Conservation (phyloP, 1,140 invertebrate genomes). For the Hyles euphorbiae region DNA sequence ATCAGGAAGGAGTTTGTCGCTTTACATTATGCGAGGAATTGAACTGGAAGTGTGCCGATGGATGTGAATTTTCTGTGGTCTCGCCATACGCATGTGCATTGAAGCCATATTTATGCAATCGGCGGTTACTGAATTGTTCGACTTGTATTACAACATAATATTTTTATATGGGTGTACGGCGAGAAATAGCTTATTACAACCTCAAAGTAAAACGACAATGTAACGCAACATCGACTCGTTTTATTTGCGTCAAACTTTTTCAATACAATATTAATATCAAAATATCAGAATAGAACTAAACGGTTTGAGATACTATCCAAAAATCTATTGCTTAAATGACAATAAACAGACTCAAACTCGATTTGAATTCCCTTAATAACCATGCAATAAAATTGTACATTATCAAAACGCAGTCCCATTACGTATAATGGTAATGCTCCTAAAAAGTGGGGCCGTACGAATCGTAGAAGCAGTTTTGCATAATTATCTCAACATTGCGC, state of each 20-base stretch:
- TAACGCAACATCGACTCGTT: too few relatives aligned
- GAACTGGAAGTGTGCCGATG: slow-evolving; percentile 61
- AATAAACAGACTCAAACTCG: slow-evolving; percentile 1
- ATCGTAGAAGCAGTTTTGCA: slow-evolving; percentile 72
- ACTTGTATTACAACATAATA: slow-evolving; percentile 38
- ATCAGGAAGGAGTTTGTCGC: slow-evolving; percentile 55
- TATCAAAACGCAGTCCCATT: slow-evolving; percentile 70
- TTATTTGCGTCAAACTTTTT: too few relatives aligned
- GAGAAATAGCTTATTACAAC: too few relatives aligned
- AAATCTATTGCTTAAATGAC: too few relatives aligned
- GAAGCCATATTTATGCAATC: slow-evolving; percentile 65
- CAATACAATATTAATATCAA: too few relatives aligned
- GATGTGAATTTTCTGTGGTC: slow-evolving; percentile 65
- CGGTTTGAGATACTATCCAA: too few relatives aligned
- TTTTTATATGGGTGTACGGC: too few relatives aligned
- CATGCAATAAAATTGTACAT: slow-evolving; percentile 65
- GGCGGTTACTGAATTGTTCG: slow-evolving; percentile 48
- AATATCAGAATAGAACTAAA: too few relatives aligned
- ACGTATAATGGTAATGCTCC: slow-evolving; percentile 66
- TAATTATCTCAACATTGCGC: slow-evolving; percentile 68
- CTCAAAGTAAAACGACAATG: too few relatives aligned
- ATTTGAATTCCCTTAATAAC: slow-evolving; percentile 55
- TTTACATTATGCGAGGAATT: slow-evolving; percentile 58
- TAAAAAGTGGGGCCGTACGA: slow-evolving; percentile 66
- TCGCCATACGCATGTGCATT: slow-evolving; percentile 43